These are phyloP conservation scores for Sebastiscus tertius DNA, from an alignment of 2,797 vertebrate species.

Conservation along the genomic window DNA sequence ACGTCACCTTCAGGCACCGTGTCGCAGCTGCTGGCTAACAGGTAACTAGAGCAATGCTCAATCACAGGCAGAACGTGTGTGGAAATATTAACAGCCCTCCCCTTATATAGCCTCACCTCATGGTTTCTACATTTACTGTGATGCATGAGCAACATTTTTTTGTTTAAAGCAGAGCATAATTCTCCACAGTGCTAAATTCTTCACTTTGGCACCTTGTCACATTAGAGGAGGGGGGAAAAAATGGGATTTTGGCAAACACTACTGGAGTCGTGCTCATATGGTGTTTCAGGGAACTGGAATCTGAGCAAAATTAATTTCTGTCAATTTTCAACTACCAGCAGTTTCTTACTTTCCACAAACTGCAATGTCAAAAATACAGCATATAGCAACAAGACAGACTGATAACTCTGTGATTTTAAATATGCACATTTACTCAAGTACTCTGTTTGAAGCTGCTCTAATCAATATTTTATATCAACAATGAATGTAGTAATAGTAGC, in stretches of 20 bases:
- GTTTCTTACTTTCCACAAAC: background rate
- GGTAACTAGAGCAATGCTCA: conserved; percentile 77
- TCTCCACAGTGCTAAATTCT: conserved; percentile 4
- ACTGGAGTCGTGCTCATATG: background rate
- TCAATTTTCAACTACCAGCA: conserved; percentile 4
- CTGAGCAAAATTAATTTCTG: conserved; percentile 10
- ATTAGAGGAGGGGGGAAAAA: background rate
- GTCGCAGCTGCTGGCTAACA: conserved; percentile 92
- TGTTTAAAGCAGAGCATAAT: conserved; percentile 1
- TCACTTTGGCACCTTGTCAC: conserved; percentile 26
- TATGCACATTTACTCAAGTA: background rate
- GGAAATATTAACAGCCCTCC: background rate
- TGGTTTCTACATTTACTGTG: background rate
- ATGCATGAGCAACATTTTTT: conserved; percentile 2
- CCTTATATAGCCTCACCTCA: background rate
- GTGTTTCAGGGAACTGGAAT: conserved; percentile 18
- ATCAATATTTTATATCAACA: background rate
- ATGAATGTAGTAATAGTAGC: background rate
- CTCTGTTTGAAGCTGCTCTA: background rate
- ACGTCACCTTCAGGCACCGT: conserved; percentile 92
- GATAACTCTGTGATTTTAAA: background rate
- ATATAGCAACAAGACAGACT: background rate
- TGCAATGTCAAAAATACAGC: background rate
- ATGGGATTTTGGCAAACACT: conserved; percentile 30
- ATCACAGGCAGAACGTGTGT: background rate